Conservation (phyloP, 2,888 invertebrate species). For the Zelleria hepariella region DNA sequence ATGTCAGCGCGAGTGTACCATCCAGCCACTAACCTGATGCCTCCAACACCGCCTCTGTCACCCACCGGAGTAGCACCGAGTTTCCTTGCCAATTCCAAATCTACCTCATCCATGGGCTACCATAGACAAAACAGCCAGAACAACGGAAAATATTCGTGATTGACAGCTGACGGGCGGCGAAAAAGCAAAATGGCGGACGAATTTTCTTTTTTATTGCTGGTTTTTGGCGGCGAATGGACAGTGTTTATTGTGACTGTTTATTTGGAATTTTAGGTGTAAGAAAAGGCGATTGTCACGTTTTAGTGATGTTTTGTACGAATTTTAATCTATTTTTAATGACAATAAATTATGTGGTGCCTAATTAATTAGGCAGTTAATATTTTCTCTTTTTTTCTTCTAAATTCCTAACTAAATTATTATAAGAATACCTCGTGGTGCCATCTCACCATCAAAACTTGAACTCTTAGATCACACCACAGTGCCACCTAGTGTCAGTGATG, state of each 20-base stretch:
- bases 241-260: background rate
- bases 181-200: background rate
- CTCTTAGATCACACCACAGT: too few species aligned
- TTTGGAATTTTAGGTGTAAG: background rate
- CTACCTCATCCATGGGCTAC: conserved; percentile 24
- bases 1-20: conserved; percentile 57
- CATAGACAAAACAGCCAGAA: conserved; percentile 47
- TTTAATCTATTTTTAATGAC: background rate
- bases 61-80: conserved; percentile 36
- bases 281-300: background rate
- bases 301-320: background rate
- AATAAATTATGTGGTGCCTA: background rate
- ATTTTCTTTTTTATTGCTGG: background rate
- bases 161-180: background rate
- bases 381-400: too few species aligned
- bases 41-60: conserved; percentile 40
- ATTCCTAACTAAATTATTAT: too few species aligned
- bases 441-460: too few species aligned
- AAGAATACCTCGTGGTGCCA: too few species aligned
- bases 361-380: too few species aligned
- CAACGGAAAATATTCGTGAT: conserved; percentile 40
- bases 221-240: background rate
- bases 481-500: too few species aligned
- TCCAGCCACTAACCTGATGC: conserved; percentile 58
- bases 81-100: conserved; percentile 23